phyloP scores from a whole-genome alignment of 2,888 invertebrate species.

The Craniophora ligustri region DNA sequence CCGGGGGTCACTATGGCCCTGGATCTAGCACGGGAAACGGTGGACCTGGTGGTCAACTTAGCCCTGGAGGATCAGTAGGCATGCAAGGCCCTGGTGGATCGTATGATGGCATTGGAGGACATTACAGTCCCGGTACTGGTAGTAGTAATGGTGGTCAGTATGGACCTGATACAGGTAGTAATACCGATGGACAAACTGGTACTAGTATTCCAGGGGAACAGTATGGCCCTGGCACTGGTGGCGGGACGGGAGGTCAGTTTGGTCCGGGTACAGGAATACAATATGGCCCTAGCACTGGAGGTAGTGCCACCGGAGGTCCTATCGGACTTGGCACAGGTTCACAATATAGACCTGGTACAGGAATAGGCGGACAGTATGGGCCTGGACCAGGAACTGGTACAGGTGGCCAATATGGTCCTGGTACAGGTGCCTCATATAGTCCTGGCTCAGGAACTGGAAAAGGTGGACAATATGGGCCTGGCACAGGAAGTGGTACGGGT shows the following conservation, averaged over 20 bases:
- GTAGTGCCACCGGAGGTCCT: too few species aligned
- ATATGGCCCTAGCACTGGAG: conserved; percentile 16
- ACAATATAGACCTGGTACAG: conserved; percentile 26
- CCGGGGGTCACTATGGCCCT: conserved; percentile 20
- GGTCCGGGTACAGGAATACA: conserved; percentile 12
- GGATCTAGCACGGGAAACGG: neutral
- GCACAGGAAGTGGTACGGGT: conserved; percentile 14
- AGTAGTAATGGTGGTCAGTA: conserved; percentile 10
- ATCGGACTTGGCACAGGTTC: conserved; percentile 26
- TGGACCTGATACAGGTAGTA: conserved; percentile 10
- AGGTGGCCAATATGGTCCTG: conserved; percentile 27
- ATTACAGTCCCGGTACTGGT: conserved; percentile 28
- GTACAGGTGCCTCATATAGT: too few species aligned
- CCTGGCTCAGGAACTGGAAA: neutral
- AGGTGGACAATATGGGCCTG: conserved; percentile 21
- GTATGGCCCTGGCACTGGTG: conserved; percentile 13
- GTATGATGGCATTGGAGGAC: conserved; percentile 24
- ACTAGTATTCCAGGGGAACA: too few species aligned
- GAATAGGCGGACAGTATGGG: conserved; percentile 13
- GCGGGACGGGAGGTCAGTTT: conserved; percentile 12
- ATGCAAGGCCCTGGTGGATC: too few species aligned
- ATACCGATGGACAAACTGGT: conserved; percentile 30
- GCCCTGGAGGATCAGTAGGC: conserved; percentile 7
- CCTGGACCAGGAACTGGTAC: conserved; percentile 12
- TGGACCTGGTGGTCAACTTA: conserved; percentile 21